A percentile compares a stretch with the other conserved stretches of the same genome.
Evolutionary conservation across 2,113 vertebrate genomes (phyloP).

Genomic region (Vicugna pacos): DNA sequence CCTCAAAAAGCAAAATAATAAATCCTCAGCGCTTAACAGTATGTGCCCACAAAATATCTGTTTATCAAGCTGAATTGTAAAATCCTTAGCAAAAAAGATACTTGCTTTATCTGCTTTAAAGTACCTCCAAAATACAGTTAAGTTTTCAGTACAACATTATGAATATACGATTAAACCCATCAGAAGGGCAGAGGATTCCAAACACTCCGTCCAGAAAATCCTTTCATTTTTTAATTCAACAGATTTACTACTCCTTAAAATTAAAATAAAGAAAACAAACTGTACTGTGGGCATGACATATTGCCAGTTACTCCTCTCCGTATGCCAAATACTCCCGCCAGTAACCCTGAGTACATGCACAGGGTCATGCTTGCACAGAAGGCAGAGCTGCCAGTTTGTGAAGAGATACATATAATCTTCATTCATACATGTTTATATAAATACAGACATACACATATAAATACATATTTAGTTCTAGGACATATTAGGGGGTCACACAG

Average conservation of each 20-base stretch:
- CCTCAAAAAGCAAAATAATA: not conserved
- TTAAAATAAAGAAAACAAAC: not conserved
- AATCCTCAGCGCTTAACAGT: not conserved
- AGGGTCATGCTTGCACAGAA: not conserved
- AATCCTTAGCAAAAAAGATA: not conserved
- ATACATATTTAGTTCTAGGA: not conserved
- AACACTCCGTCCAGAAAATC: not conserved
- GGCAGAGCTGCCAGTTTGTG: not conserved
- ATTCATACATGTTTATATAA: not conserved
- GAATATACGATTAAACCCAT: not conserved
- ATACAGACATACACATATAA: not conserved
- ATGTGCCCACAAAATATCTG: not conserved
- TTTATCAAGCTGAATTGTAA: not conserved
- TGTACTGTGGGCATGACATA: rapidly evolving
- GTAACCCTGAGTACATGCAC: not conserved
- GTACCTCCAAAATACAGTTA: not conserved
- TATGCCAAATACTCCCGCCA: not conserved
- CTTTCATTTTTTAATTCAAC: not conserved
- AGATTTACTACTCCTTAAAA: not conserved
- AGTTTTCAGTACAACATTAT: not conserved
- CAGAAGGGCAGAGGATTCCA: not conserved
- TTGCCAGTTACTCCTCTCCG: not conserved
- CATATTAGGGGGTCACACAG: not conserved
- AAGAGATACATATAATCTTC: not conserved
- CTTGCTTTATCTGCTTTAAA: not conserved